phyloP scores from a whole-genome alignment of 2,113 vertebrate species.

The Aegithalos caudatus region DNA sequence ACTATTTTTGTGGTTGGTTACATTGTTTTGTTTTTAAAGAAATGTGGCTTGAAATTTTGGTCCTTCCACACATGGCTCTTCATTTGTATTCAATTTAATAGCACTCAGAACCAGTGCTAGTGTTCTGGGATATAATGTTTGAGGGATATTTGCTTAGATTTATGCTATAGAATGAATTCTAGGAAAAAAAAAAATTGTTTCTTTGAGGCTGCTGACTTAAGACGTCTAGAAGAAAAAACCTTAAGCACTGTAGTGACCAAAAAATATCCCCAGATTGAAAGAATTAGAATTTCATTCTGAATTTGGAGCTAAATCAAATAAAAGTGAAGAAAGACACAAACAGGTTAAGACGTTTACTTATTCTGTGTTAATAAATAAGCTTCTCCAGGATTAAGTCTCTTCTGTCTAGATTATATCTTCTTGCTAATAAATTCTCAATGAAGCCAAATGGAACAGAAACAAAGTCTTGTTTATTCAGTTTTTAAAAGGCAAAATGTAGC shows the following conservation, averaged over 20 bases:
- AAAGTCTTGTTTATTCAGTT: not conserved
- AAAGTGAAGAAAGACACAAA: slow-evolving; percentile 3
- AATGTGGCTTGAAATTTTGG: not conserved
- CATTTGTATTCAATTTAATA: not conserved
- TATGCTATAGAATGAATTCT: not conserved
- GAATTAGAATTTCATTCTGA: not conserved
- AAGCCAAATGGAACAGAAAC: slow-evolving; percentile 2
- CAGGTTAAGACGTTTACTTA: slow-evolving; percentile 22
- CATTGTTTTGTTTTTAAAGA: not conserved
- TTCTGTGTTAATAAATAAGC: slow-evolving; percentile 18
- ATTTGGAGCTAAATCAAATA: not conserved
- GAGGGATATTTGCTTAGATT: not conserved
- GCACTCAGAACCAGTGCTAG: not conserved
- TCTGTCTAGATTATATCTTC: not conserved
- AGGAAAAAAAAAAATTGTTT: not conserved
- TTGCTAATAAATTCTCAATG: not conserved
- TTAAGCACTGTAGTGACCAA: not conserved
- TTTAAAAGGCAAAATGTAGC: not conserved
- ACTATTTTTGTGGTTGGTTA: not conserved
- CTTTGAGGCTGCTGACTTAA: not conserved
- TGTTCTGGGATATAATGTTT: not conserved
- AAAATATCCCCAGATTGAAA: not conserved
- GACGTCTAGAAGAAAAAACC: not conserved
- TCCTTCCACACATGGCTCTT: not conserved
- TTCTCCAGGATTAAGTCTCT: slow-evolving; percentile 14